Percentiles rank a stretch among this genome's conserved stretches.
These are phyloP conservation scores for Scaptomyza polygonia DNA, from an alignment of 2,888 invertebrate genomes.

Conservation along the genomic window DNA sequence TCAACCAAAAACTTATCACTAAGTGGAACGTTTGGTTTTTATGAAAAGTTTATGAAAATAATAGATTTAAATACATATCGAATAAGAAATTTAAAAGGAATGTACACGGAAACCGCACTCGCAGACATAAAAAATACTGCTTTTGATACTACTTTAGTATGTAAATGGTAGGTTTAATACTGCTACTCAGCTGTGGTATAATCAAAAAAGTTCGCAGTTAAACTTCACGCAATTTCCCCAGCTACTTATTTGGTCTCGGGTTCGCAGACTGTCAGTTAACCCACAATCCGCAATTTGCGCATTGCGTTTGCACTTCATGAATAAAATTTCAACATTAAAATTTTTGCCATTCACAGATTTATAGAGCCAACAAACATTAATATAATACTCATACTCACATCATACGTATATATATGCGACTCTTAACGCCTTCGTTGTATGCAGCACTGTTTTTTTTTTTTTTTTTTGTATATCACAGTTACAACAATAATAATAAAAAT, in stretches of 20 bases:
- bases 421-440: constrained; percentile 7
- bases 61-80: background rate
- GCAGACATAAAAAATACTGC: background rate
- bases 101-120: background rate
- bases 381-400: constrained; percentile 39
- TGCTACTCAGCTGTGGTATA: constrained; percentile 17
- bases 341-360: constrained; percentile 57
- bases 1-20: background rate
- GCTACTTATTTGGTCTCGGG: constrained; percentile 9
- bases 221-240: constrained; percentile 30
- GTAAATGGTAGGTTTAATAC: background rate
- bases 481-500: constrained; percentile 12
- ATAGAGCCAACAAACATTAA: constrained; percentile 50
- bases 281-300: constrained; percentile 16
- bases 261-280: constrained; percentile 8
- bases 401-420: background rate
- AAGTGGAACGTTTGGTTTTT: background rate
- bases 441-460: no score
- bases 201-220: constrained; percentile 26
- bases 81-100: background rate
- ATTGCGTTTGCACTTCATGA: constrained; percentile 60
- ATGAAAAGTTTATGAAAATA: background rate
- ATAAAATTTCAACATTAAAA: constrained; percentile 63
- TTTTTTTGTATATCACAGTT: constrained; percentile 13
- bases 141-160: background rate